These are phyloP conservation scores for Cromileptes altivelis DNA, from an alignment of 2,113 vertebrate genomes.

Conservation along the genomic window DNA sequence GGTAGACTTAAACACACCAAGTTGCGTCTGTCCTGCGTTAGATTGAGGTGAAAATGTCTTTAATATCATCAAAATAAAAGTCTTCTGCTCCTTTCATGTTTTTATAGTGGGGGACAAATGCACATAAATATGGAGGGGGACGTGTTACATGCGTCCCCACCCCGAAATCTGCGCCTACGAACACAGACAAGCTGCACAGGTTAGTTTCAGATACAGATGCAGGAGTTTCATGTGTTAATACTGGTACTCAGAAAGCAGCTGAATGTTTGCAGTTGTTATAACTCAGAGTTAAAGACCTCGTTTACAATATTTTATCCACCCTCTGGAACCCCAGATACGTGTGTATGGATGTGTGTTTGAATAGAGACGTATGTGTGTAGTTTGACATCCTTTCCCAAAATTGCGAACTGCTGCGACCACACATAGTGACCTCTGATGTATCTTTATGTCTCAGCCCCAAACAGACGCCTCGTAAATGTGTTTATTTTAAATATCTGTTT, in stretches of 20 bases:
- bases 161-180: no score
- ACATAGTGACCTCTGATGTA: background rate
- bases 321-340: background rate
- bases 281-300: background rate
- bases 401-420: background rate
- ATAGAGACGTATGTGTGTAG: background rate
- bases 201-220: background rate
- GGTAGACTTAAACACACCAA: no score
- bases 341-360: background rate
- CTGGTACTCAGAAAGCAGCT: background rate
- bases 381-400: background rate
- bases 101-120: no score
- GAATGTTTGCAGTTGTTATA: conserved; percentile 10
- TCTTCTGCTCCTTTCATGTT: no score
- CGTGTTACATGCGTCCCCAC: no score
- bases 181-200: background rate
- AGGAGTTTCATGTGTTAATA: background rate
- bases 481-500: no score
- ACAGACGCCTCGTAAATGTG: background rate
- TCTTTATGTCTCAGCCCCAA: background rate
- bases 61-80: no score
- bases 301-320: background rate
- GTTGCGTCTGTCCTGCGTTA: no score
- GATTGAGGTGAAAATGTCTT: no score
- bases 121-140: no score